A percentile compares a stretch with the other conserved stretches of the same genome.
These are phyloP conservation scores for Ailurus styani DNA, from an alignment of 2,113 vertebrate genomes.

Conservation along the genomic window DNA sequence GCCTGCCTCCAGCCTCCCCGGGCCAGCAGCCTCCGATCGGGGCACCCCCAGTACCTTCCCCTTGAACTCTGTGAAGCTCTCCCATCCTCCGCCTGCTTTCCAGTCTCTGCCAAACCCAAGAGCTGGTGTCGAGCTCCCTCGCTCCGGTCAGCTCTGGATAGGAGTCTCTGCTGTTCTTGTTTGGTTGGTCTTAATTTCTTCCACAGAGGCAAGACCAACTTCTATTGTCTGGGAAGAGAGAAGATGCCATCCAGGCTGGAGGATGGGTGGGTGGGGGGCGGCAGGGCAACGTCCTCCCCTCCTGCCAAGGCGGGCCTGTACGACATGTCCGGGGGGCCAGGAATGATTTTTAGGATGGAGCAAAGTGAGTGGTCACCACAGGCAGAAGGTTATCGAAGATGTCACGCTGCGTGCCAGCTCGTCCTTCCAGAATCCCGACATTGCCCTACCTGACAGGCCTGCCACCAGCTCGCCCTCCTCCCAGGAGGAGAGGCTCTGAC, in stretches of 20 bases:
- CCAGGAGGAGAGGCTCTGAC: too few relatives aligned
- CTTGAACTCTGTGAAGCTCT: neutral
- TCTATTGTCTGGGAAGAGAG: neutral
- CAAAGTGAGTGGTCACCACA: neutral
- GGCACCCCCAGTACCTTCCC: neutral
- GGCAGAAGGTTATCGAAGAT: neutral
- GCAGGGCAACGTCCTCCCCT: neutral
- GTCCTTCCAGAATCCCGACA: neutral
- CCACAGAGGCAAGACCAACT: neutral
- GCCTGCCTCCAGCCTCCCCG: neutral
- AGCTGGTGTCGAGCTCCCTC: neutral
- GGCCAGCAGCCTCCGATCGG: neutral
- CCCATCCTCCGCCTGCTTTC: neutral
- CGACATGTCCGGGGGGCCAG: neutral
- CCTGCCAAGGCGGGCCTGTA: neutral
- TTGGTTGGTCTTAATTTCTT: neutral
- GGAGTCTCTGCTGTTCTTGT: neutral
- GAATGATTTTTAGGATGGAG: neutral
- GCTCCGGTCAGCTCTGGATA: neutral
- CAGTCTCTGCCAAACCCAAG: neutral
- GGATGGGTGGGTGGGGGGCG: neutral
- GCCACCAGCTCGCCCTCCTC: neutral
- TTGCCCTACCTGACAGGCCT: rapidly evolving
- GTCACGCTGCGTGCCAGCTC: neutral
- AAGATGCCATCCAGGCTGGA: neutral